phyloP scores from a whole-genome alignment of 2,888 invertebrate genomes.

The Pyrochroa serraticornis region DNA sequence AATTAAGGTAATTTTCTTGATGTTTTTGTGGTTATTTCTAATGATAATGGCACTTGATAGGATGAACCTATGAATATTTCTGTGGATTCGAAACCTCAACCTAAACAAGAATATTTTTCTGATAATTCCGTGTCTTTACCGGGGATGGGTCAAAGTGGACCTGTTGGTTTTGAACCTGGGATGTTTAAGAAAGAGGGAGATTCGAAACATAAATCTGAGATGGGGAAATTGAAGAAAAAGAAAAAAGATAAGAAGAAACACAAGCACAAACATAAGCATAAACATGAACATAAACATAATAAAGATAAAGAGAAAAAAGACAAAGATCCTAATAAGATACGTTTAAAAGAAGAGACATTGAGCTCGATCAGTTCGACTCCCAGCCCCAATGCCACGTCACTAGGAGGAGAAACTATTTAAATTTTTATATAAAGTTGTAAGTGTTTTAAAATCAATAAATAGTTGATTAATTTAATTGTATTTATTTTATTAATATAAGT shows the following conservation, averaged over 20 bases:
- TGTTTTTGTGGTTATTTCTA: not conserved
- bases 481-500: too few relatives aligned
- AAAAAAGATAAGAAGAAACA: slow-evolving; percentile 86
- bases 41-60: slow-evolving; percentile 28
- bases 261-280: slow-evolving; percentile 89
- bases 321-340: slow-evolving; percentile 63
- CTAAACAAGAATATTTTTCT: slow-evolving; percentile 73
- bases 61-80: slow-evolving; percentile 50
- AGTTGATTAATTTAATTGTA: too few relatives aligned
- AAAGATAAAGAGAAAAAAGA: slow-evolving; percentile 63
- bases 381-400: slow-evolving; percentile 64
- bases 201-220: slow-evolving; percentile 57
- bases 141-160: slow-evolving; percentile 73
- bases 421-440: not conserved
- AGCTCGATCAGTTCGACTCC: slow-evolving; percentile 79
- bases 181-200: slow-evolving; percentile 73
- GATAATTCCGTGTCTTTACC: slow-evolving; percentile 83
- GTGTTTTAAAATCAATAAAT: too few relatives aligned
- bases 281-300: slow-evolving; percentile 65
- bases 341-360: slow-evolving; percentile 75
- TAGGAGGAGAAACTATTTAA: slow-evolving; percentile 33
- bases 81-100: slow-evolving; percentile 40
- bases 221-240: slow-evolving; percentile 71
- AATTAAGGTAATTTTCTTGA: slow-evolving; percentile 25
- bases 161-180: slow-evolving; percentile 82